These are phyloP conservation scores for Lycophotia porphyrea DNA, from an alignment of 2,888 invertebrate species.

Conservation along the genomic window DNA sequence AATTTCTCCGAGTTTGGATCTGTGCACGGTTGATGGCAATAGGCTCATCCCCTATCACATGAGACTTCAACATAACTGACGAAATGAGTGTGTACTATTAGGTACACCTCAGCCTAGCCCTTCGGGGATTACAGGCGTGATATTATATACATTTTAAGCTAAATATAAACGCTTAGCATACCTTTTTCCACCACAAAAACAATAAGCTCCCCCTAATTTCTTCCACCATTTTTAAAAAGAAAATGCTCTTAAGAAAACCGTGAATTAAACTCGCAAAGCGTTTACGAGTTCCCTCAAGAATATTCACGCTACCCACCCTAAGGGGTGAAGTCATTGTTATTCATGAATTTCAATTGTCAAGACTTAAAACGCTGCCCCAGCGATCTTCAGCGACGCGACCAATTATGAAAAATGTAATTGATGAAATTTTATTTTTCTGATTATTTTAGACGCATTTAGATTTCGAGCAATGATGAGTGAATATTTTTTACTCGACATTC, in stretches of 20 bases:
- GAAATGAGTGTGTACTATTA: no score
- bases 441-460: neutral
- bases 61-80: no score
- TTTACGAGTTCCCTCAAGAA: conserved; percentile 43
- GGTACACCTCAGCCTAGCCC: neutral
- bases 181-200: neutral
- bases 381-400: conserved; percentile 42
- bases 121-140: neutral
- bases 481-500: neutral
- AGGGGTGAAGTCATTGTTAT: conserved; percentile 63
- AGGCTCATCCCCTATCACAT: no score
- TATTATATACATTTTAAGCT: neutral
- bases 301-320: conserved; percentile 49
- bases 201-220: conserved; percentile 2
- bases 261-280: conserved; percentile 44
- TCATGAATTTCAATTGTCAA: conserved; percentile 63
- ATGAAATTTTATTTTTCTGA: conserved; percentile 32
- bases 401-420: conserved; percentile 61
- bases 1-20: no score
- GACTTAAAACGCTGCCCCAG: conserved; percentile 43
- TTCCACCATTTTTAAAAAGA: conserved; percentile 10
- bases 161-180: neutral
- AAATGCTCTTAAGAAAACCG: conserved; percentile 42
- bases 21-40: no score
- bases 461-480: neutral